Evolutionary conservation across 2,888 invertebrate species (phyloP).

Genomic region (Limnephilus marmoratus): DNA sequence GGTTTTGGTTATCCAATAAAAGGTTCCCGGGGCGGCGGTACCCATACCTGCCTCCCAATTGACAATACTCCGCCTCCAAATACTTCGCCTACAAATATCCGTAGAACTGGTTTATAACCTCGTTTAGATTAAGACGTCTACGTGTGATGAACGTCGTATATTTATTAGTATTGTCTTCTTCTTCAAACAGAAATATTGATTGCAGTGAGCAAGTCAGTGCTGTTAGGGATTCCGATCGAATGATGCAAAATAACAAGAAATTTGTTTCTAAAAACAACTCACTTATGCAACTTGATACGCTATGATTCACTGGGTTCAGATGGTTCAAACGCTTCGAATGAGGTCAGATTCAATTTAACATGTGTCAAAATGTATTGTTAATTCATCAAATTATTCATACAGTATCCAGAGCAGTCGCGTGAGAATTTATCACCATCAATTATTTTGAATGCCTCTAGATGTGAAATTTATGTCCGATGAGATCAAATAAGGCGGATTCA

Average conservation of each 20-base stretch:
- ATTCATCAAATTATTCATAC: not conserved
- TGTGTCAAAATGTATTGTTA: slow-evolving; percentile 12
- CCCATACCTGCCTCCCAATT: too few relatives aligned
- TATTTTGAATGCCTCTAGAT: slow-evolving; percentile 13
- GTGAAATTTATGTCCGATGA: slow-evolving; percentile 37
- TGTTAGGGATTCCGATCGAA: not conserved
- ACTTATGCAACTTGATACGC: not conserved
- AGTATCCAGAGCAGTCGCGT: not conserved
- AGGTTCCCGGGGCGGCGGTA: too few relatives aligned
- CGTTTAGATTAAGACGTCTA: too few relatives aligned
- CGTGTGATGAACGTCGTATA: too few relatives aligned
- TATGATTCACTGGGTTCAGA: not conserved
- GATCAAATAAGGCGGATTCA: slow-evolving; percentile 41
- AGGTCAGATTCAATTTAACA: not conserved
- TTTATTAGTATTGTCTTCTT: too few relatives aligned
- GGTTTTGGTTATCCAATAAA: too few relatives aligned
- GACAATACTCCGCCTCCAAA: too few relatives aligned
- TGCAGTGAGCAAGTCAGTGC: not conserved
- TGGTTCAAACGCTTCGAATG: not conserved
- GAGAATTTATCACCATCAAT: slow-evolving; percentile 40
- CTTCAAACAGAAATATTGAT: not conserved
- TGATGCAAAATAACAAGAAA: not conserved
- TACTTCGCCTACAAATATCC: too few relatives aligned
- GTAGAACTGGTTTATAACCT: too few relatives aligned
- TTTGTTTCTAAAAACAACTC: not conserved